These are phyloP conservation scores for Liodrosophila aerea DNA, from an alignment of 2,888 invertebrate genomes.

Conservation along the genomic window DNA sequence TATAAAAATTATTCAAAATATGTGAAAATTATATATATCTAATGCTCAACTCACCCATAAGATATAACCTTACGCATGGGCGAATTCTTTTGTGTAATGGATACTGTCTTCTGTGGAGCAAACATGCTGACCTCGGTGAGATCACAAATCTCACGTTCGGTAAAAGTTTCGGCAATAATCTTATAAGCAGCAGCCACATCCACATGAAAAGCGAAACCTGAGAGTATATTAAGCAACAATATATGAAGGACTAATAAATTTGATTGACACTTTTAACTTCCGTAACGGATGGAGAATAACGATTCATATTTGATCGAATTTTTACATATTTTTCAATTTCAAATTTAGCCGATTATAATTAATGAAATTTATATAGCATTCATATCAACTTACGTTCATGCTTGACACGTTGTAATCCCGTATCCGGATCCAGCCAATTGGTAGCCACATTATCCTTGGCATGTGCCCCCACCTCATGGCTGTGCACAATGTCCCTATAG, in stretches of 20 bases:
- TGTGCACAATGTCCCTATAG: constrained; percentile 73
- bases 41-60: constrained; percentile 43
- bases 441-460: constrained; percentile 74
- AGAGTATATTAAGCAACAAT: neutral
- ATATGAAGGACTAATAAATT: neutral
- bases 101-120: constrained; percentile 84
- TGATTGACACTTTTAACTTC: too few relatives aligned
- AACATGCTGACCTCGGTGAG: constrained; percentile 86
- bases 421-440: constrained; percentile 84
- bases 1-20: too few relatives aligned
- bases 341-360: too few relatives aligned
- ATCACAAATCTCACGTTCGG: constrained; percentile 87
- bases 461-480: constrained; percentile 73
- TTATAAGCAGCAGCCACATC: constrained; percentile 87
- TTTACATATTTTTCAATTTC: too few relatives aligned
- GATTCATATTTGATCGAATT: too few relatives aligned
- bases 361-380: too few relatives aligned
- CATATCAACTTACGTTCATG: constrained; percentile 83
- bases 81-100: constrained; percentile 85
- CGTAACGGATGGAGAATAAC: too few relatives aligned
- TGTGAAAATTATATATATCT: neutral
- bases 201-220: constrained; percentile 87
- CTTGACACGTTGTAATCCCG: constrained; percentile 85
- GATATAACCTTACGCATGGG: constrained; percentile 85
- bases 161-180: constrained; percentile 86